Evolutionary conservation across 2,888 invertebrate genomes (phyloP), one percentile per base, ranked within the genome.

Genomic region (Clepsis dumicolana): DNA sequence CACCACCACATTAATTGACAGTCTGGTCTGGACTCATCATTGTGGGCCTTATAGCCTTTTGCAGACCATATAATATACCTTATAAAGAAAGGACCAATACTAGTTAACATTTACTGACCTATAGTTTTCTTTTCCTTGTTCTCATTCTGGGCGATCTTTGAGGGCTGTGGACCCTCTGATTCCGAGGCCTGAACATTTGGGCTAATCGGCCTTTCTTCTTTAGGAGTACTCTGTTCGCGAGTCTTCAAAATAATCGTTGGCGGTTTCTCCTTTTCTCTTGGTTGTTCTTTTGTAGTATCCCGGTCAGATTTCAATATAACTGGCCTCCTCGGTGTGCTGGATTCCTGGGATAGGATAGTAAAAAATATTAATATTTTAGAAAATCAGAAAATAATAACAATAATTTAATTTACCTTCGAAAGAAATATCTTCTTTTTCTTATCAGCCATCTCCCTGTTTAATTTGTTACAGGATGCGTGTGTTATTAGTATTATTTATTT

Each of bases 171-270:
- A 50, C 85, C 80, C 70, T 93, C 87, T 65, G 79, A 74, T 41
- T 89, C 90, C 24, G 80, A 77, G 35, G 78, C 75, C 54, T 91
- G 86, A 54, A 93, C 87, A 84, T 95, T 96, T 0, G 96, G 96
- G 54, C 96, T 96, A 7, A 93, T 89, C 0, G 95, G 94, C 56
- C 95, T 87, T 71, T 95, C 95, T 48, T 94, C 94, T 79, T 93
- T 94, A 0, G 90, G 83, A 1, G 90, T 75, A 69, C 92, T 94
- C 62, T 93, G 93, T 83, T 96, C 96, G 71, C 96, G 90, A 0
- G 95, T 95, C 86, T 96, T 96, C 21, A 96, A 85, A 75, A 96
- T 94, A 75, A 96, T 95, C 16, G 96, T 96, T 1, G 96, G 96
- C 73, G 94, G 95, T 71, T 88, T 94, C 67, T 94, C 94, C 75